Conservation (phyloP, 2,113 vertebrate species). For the Odobenus rosmarus region DNA sequence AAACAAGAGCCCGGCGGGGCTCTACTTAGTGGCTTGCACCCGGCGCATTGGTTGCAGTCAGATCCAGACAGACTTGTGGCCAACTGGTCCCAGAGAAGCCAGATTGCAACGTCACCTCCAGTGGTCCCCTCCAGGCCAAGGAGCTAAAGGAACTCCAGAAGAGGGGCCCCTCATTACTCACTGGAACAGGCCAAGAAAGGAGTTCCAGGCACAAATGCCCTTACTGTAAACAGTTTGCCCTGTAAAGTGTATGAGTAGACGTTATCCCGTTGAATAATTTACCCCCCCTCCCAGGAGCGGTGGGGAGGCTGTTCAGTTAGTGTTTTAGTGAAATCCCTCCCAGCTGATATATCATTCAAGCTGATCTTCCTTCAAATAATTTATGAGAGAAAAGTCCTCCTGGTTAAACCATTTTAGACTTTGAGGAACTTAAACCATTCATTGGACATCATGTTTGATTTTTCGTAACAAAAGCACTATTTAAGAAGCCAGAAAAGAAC, state of each 20-base stretch:
- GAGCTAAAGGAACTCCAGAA: neutral
- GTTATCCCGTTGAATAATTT: neutral
- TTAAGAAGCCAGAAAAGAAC: neutral
- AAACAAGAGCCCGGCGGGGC: neutral
- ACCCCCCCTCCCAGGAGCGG: neutral
- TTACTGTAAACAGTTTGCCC: neutral
- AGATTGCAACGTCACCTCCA: neutral
- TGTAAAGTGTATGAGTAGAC: accelerated
- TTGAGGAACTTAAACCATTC: neutral
- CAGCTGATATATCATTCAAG: neutral
- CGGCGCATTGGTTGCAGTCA: neutral
- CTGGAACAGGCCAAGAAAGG: neutral
- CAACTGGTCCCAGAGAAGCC: neutral
- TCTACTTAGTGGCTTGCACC: neutral
- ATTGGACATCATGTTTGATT: neutral
- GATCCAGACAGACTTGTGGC: neutral
- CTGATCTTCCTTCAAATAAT: neutral
- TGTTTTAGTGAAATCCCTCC: neutral
- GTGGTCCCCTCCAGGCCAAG: neutral
- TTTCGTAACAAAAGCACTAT: neutral
- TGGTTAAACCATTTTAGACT: neutral
- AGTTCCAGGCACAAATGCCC: neutral
- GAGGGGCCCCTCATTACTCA: neutral
- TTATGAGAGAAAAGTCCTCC: neutral
- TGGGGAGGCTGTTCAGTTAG: neutral